Evolutionary conservation across 2,797 vertebrate genomes (phyloP).

Genomic region (Pseudochaenichthys georgianus): DNA sequence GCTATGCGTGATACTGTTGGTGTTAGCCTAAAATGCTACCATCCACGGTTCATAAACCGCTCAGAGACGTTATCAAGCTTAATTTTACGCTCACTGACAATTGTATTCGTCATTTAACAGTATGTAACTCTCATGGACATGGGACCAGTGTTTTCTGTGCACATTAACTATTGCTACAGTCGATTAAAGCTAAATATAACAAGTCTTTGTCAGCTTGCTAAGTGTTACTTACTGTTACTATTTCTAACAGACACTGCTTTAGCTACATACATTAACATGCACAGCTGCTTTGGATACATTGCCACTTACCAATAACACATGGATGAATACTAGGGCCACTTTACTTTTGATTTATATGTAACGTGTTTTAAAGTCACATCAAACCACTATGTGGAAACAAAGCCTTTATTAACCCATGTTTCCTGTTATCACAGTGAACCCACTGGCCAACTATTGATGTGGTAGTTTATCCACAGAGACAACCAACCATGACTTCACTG

Average conservation of each 20-base stretch:
- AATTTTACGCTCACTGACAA: background rate
- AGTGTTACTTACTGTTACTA: background rate
- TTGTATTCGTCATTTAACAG: background rate
- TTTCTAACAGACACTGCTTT: background rate
- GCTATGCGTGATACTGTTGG: background rate
- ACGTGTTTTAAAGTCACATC: background rate
- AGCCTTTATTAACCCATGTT: rapidly evolving
- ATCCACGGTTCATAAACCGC: background rate
- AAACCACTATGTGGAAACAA: too few relatives aligned
- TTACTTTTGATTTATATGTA: background rate
- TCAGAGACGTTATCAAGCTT: rapidly evolving
- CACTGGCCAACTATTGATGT: background rate
- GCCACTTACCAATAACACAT: background rate
- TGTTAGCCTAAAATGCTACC: constrained; percentile 46
- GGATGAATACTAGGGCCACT: rapidly evolving
- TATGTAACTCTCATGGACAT: rapidly evolving
- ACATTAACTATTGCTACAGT: background rate
- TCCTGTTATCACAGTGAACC: background rate
- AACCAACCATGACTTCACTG: constrained; percentile 74
- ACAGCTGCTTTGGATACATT: background rate
- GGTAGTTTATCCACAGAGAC: background rate
- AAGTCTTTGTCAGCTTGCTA: background rate
- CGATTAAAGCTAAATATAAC: background rate
- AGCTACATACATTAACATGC: background rate
- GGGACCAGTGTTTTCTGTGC: background rate